A percentile compares a stretch with the other conserved stretches of the same genome.
phyloP scores from a whole-genome alignment of 2,113 vertebrate species.

The Prunella fulvescens region DNA sequence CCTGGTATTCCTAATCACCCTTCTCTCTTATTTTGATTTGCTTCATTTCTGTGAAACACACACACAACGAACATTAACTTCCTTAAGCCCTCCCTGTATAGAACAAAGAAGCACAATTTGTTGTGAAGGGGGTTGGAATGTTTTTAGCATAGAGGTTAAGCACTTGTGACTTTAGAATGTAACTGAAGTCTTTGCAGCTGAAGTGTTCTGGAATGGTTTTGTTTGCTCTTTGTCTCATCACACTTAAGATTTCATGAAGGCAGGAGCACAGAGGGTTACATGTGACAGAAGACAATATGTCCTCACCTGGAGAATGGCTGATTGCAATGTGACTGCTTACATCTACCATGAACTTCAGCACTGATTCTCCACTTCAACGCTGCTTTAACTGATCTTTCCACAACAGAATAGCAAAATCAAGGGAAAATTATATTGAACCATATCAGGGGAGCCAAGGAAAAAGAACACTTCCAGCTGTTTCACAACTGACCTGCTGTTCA shows the following conservation, averaged over 20 bases:
- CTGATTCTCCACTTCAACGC: neutral
- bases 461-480: neutral
- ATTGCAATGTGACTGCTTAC: neutral
- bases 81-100: neutral
- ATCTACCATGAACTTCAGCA: neutral
- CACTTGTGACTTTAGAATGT: neutral
- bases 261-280: neutral
- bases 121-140: fast-evolving
- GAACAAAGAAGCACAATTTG: neutral
- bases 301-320: neutral
- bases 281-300: neutral
- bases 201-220: neutral
- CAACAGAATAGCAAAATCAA: neutral
- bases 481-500: neutral
- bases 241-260: neutral
- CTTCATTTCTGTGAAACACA: neutral
- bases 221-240: neutral
- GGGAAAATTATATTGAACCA: neutral
- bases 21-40: neutral
- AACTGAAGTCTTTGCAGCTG: neutral
- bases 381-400: neutral
- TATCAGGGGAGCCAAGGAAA: neutral
- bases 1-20: neutral
- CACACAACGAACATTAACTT: neutral
- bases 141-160: neutral